Conservation (phyloP, 2,113 vertebrate genomes). For the Felis chaus region DNA sequence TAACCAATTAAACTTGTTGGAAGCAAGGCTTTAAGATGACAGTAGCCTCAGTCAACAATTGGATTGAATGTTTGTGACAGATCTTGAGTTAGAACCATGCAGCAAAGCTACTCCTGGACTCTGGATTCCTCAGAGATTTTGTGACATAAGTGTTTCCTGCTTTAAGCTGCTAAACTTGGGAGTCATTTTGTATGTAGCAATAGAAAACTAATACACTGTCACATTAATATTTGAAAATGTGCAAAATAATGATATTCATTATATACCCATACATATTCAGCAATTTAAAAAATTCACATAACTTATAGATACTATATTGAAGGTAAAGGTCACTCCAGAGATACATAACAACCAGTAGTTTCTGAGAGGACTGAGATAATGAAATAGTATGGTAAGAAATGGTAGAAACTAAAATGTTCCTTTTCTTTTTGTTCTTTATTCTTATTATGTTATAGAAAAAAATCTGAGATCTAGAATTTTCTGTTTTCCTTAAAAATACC, state of each 20-base stretch:
- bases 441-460: neutral
- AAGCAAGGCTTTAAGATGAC: neutral
- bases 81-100: neutral
- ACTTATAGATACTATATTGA: neutral
- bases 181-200: neutral
- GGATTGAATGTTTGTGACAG: neutral
- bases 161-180: neutral
- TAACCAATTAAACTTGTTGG: neutral
- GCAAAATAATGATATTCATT: neutral
- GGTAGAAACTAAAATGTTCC: neutral
- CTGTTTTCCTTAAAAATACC: neutral
- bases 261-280: neutral
- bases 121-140: neutral
- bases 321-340: neutral
- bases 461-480: neutral
- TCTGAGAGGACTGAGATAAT: neutral
- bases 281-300: neutral
- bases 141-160: neutral
- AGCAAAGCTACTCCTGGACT: neutral
- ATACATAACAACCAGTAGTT: neutral
- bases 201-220: neutral
- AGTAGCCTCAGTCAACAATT: neutral
- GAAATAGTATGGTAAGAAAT: neutral
- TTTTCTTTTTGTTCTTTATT: neutral
- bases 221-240: neutral